Base-by-base conservation (phyloP, 2,797 vertebrate genomes). In the Dryobates pubescens region DNA sequence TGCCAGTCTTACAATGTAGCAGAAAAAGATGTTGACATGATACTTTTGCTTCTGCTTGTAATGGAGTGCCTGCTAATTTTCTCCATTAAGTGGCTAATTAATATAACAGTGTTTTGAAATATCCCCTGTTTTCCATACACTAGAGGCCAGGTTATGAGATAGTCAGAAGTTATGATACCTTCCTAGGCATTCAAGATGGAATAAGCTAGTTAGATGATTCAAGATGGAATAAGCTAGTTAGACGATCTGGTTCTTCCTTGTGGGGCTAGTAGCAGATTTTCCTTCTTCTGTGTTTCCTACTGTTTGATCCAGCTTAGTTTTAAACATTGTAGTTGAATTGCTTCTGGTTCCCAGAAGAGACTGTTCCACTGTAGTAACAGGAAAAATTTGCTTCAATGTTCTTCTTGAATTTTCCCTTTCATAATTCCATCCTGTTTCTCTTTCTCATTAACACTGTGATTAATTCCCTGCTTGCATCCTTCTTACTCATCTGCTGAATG, bases 271-370 rank as follows among this genome's bases (percentile, higher is more conserved):
- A 74, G 69, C 19, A 75, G 38, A 76, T 93, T 93, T 96, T 93
- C 88, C 82, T 93, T 65, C 36, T 58, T 80, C 56, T 79, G 51
- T 93, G 51, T 95, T 95, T 94, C 82, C 82, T 71, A 76, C 49
- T 89, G 59, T 86, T 95, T 89, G 68, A 38, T 94, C 82, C 94
- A 89, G 29, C 45, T 76, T 79, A 43, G 67, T 83, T 96, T 87
- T 81, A 47, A 92, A 68, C 36, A 51, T 29, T n/a, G 2, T 51
- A 34, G 51, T 47, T 72, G 24, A 70, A 24, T 77, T 85, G 78
- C 30, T 87, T 75, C 64, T 80, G 5, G 11, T 88, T 94, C 79
- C 26, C n/a, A 74, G 18, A 76, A 90, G 61, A 88, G 17, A 18
- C 16, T 62, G 15, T 90, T 94, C 54, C 76, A 65, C 82, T 73